Evolutionary conservation across 2,888 invertebrate genomes (phyloP), one percentile per base, ranked within the genome.

Genomic region (Emmelina monodactyla): DNA sequence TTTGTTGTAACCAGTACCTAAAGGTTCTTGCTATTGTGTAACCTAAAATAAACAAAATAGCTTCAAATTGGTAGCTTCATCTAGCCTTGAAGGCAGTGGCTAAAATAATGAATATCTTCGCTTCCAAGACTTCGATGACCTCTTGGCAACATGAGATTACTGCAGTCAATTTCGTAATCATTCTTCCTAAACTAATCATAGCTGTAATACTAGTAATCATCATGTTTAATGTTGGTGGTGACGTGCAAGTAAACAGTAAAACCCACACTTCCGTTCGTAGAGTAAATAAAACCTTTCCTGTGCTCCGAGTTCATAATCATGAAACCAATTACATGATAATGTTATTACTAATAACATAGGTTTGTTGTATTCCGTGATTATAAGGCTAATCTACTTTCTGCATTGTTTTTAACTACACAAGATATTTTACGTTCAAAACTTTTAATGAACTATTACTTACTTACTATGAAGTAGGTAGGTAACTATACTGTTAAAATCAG

Each of bases 101-200:
- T 7, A 7, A 9, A 37, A 34, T 36, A 45, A 43, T 37, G 43
- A 35, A 39, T 32, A 34, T 37, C 38, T 33, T 25, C 37, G 37
- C 39, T 33, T 40, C 35, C 32, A 42, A 42, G 43, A 49, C 46
- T 46, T 45, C 45, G 43, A 47, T 44, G 59, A 44, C 55, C 58
- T 59, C 47, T 39, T n/a, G n/a, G 25, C 9, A 25, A 25, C 25
- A n/a, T 19, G n/a, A 25, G 25, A 4, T 25, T 4, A 10, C 25
- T 10, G n/a, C 11, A n/a, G 25, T 25, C 25, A 11, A n/a, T n/a
- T n/a, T 19, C 9, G 19, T 11, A 4, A 25, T 11, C 25, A 25
- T 9, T n/a, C n/a, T 60, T 62, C 61, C 62, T 54, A 62, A 61
- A 63, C 52, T 58, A 62, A 63, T 66, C 63, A 35, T 46, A 50